phyloP scores from a whole-genome alignment of 2,888 invertebrate species.

The Lochmaea capreae region DNA sequence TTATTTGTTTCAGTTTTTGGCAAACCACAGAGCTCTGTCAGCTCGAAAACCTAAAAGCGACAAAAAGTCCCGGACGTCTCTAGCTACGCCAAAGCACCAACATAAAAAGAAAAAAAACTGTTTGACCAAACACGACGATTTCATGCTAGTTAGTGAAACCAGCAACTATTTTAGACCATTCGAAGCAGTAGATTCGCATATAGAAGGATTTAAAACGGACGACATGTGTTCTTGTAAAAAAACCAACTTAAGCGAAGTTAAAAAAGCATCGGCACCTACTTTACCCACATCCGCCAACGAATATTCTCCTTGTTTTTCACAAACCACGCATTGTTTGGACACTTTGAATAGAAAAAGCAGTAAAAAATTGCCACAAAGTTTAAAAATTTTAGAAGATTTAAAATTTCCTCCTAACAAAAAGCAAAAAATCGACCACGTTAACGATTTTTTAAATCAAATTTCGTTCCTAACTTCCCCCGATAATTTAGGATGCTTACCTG shows the following conservation, averaged over 20 bases:
- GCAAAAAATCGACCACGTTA: slow-evolving; percentile 63
- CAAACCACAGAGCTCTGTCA: slow-evolving; percentile 44
- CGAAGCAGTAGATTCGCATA: slow-evolving; percentile 62
- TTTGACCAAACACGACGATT: slow-evolving; percentile 54
- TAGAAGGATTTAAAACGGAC: slow-evolving; percentile 53
- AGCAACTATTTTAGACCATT: slow-evolving; percentile 60
- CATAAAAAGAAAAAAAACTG: slow-evolving; percentile 62
- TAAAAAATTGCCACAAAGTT: slow-evolving; percentile 63
- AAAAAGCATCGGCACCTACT: slow-evolving; percentile 65
- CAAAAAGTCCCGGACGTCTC: slow-evolving; percentile 41
- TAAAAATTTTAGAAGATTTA: slow-evolving; percentile 58
- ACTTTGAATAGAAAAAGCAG: slow-evolving; percentile 68
- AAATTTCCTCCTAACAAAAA: slow-evolving; percentile 53
- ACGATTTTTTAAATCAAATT: slow-evolving; percentile 61
- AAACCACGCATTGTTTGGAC: slow-evolving; percentile 63
- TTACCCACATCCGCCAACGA: slow-evolving; percentile 71
- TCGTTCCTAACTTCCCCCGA: slow-evolving; percentile 57
- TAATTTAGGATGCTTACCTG: slow-evolving; percentile 41
- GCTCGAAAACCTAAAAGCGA: slow-evolving; percentile 49
- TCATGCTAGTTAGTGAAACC: slow-evolving; percentile 46
- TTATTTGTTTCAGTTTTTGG: slow-evolving; percentile 42
- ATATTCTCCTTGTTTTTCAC: slow-evolving; percentile 65
- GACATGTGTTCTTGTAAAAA: slow-evolving; percentile 48
- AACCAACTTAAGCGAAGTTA: slow-evolving; percentile 22
- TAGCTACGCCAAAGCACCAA: slow-evolving; percentile 45